phyloP scores from a whole-genome alignment of 2,797 vertebrate species.

The Crocodylus rhombifer region DNA sequence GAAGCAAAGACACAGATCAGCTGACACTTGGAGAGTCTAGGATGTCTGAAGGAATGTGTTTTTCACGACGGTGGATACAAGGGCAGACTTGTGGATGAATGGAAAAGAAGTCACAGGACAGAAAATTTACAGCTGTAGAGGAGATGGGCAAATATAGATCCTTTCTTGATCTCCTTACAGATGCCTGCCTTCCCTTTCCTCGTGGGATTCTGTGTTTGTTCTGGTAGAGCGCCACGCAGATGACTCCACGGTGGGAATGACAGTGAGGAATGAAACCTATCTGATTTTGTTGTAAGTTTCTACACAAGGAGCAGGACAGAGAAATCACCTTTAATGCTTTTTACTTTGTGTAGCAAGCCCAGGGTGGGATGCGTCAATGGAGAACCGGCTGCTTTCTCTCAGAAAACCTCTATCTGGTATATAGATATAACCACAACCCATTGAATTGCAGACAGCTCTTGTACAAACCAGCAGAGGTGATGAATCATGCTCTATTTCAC shows the following conservation, averaged over 20 bases:
- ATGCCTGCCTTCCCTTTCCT: background rate
- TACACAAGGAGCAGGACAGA: background rate
- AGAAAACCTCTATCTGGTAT: slow-evolving; percentile 18
- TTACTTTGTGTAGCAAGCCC: background rate
- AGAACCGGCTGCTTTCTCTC: slow-evolving; percentile 38
- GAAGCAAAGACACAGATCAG: accelerated
- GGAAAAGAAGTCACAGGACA: background rate
- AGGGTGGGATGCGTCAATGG: background rate
- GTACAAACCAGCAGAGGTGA: slow-evolving; percentile 32
- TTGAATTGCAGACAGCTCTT: slow-evolving; percentile 43
- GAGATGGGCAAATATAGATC: background rate
- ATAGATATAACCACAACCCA: slow-evolving; percentile 8
- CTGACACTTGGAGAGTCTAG: background rate
- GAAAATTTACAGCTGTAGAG: background rate
- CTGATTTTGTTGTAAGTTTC: background rate
- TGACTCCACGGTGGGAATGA: background rate
- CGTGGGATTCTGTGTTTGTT: background rate
- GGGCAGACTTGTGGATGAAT: background rate
- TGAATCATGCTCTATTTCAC: slow-evolving; percentile 39
- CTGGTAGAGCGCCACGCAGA: background rate
- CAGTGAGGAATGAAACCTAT: background rate
- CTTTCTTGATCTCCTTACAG: background rate
- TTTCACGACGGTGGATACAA: background rate
- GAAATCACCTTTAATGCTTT: background rate
- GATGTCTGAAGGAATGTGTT: background rate